Conservation (phyloP, 2,888 invertebrate species). For the Apeira syringaria region DNA sequence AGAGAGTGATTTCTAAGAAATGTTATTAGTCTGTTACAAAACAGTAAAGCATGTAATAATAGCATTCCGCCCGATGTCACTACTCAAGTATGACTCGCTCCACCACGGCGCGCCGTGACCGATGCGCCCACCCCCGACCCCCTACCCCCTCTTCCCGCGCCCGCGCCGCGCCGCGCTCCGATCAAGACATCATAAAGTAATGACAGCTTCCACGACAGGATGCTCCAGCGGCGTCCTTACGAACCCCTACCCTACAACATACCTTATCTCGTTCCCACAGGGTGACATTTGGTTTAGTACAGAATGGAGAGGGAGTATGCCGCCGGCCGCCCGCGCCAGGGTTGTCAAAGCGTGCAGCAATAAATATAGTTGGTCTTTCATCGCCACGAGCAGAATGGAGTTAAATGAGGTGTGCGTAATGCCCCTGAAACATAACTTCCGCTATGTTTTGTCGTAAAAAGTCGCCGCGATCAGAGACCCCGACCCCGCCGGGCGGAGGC, state of each 20-base stretch:
- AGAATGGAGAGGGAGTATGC: slow-evolving; percentile 35
- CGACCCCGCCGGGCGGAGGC: too few relatives aligned
- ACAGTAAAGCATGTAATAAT: slow-evolving; percentile 40
- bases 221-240: slow-evolving; percentile 55
- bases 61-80: slow-evolving; percentile 44
- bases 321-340: slow-evolving; percentile 57
- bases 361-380: slow-evolving; percentile 70
- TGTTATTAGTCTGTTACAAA: slow-evolving; percentile 6
- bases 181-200: slow-evolving; percentile 79
- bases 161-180: slow-evolving; percentile 36
- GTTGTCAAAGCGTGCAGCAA: slow-evolving; percentile 69
- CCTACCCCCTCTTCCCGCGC: too few relatives aligned
- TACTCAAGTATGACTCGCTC: slow-evolving; percentile 31
- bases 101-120: slow-evolving; percentile 26
- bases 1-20: too few relatives aligned
- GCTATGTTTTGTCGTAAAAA: slow-evolving; percentile 75
- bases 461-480: slow-evolving; percentile 36
- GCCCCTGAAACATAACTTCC: slow-evolving; percentile 72
- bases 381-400: slow-evolving; percentile 55
- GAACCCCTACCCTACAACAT: slow-evolving; percentile 16
- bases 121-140: slow-evolving; percentile 36
- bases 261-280: slow-evolving; percentile 12
- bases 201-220: slow-evolving; percentile 62
- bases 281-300: slow-evolving; percentile 23
- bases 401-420: slow-evolving; percentile 79